Evolutionary conservation across 2,797 vertebrate genomes (phyloP).

Genomic region (Scarus forsteni): DNA sequence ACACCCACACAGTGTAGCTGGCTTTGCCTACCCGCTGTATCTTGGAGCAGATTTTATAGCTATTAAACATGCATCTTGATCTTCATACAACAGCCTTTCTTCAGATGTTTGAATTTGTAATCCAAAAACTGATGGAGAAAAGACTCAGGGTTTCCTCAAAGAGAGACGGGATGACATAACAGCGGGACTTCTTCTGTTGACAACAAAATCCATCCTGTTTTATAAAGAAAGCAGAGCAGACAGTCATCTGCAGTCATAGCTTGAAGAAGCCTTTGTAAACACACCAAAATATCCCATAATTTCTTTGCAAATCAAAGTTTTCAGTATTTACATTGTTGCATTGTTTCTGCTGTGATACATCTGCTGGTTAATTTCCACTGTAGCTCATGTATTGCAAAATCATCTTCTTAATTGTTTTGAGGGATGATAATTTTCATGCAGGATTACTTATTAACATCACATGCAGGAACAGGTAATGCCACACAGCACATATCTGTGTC

Average conservation of each 20-base stretch:
- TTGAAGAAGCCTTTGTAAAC: too few species aligned
- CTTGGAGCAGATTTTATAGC: not conserved
- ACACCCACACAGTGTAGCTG: conserved; percentile 8
- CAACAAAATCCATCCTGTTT: not conserved
- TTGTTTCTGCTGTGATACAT: too few species aligned
- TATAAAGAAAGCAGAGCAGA: not conserved
- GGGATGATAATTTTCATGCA: too few species aligned
- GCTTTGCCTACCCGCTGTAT: conserved; percentile 8
- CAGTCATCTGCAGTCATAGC: not conserved
- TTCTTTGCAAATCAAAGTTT: too few species aligned
- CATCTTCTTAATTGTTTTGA: too few species aligned
- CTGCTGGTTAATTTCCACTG: too few species aligned
- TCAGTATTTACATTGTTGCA: too few species aligned
- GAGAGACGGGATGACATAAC: not conserved
- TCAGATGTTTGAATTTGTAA: conserved; percentile 2
- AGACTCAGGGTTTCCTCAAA: not conserved
- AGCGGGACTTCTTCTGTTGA: not conserved
- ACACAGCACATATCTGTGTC: too few species aligned
- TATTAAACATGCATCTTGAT: conserved; percentile 1
- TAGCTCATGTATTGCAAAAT: too few species aligned
- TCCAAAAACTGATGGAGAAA: conserved; percentile 6
- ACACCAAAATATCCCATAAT: too few species aligned
- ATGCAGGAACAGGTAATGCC: too few species aligned
- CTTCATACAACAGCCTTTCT: conserved; percentile 11
- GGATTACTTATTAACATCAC: too few species aligned